Evolutionary conservation across 2,888 invertebrate genomes (phyloP).

Genomic region (Neoascia interrupta): DNA sequence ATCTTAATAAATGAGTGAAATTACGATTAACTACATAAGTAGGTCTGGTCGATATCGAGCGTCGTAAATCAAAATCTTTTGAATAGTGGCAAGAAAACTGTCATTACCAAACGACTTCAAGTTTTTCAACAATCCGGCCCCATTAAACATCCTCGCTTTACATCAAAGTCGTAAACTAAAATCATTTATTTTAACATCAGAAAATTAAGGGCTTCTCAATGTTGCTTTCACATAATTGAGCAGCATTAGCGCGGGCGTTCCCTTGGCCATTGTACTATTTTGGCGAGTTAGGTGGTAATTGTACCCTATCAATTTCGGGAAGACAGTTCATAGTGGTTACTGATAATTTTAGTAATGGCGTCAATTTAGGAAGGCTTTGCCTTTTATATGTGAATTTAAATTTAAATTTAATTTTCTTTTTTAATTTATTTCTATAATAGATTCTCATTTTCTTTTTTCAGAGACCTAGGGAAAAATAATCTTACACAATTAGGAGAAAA

Average conservation of each 20-base stretch:
- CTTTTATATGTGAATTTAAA: too few species aligned
- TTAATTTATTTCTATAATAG: not conserved
- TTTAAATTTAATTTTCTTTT: not conserved
- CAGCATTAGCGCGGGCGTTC: not conserved
- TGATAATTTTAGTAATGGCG: too few species aligned
- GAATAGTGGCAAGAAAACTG: slow-evolving; percentile 10
- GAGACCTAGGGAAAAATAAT: slow-evolving; percentile 91
- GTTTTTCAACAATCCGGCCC: not conserved
- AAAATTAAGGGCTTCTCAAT: slow-evolving; percentile 3
- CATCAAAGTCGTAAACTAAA: slow-evolving; percentile 16
- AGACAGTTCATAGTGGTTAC: not conserved
- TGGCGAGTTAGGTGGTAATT: not conserved
- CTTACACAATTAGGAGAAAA: slow-evolving; percentile 86
- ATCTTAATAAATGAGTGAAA: too few species aligned
- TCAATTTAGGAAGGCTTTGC: not conserved
- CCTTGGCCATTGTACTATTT: too few species aligned
- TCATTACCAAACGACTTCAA: slow-evolving; percentile 5
- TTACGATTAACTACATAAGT: too few species aligned
- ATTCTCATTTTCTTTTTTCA: slow-evolving; percentile 77
- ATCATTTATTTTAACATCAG: slow-evolving; percentile 31
- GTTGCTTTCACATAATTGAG: slow-evolving; percentile 20
- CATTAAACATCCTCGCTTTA: not conserved
- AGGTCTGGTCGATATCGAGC: too few species aligned
- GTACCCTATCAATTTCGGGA: slow-evolving; percentile 30
- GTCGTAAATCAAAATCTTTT: slow-evolving; percentile 26